Percentiles rank a stretch among this genome's conserved stretches.
These are phyloP conservation scores for Castor canadensis DNA, from an alignment of 2,113 vertebrate species.

Conservation along the genomic window DNA sequence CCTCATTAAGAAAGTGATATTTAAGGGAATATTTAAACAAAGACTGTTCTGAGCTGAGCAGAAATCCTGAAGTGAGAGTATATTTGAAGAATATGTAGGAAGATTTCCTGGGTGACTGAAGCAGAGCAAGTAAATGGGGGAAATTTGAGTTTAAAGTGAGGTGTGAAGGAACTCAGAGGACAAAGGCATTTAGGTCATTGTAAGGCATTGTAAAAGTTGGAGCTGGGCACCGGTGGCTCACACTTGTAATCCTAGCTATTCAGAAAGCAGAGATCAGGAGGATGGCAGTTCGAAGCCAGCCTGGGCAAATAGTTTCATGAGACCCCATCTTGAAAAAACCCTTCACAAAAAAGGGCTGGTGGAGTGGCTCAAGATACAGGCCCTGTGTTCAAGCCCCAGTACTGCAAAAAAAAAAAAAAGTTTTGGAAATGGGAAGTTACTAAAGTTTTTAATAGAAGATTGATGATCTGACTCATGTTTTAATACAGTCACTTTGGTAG, in stretches of 20 bases:
- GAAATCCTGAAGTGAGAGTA: neutral
- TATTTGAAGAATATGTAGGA: neutral
- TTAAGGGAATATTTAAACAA: neutral
- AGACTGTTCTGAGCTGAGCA: neutral
- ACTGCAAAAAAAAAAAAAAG: too few relatives aligned
- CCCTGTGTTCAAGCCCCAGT: too few relatives aligned
- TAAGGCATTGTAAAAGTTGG: constrained; percentile 2
- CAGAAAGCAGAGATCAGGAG: too few relatives aligned
- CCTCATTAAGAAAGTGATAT: neutral
- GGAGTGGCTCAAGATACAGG: too few relatives aligned
- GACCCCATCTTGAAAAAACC: too few relatives aligned
- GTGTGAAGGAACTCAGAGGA: neutral
- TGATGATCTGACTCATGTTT: neutral
- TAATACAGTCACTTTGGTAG: neutral
- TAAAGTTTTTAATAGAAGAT: neutral
- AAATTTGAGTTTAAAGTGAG: neutral
- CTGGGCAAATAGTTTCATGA: too few relatives aligned
- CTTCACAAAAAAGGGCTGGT: too few relatives aligned
- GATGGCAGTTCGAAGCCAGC: too few relatives aligned
- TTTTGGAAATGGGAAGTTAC: neutral
- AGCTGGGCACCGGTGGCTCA: too few relatives aligned
- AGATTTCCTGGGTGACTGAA: neutral
- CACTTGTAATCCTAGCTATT: too few relatives aligned
- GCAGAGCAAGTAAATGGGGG: neutral
- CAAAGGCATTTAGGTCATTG: neutral